Evolutionary conservation across 1,140 invertebrate genomes (phyloP).

Genomic region (Tetraneura akinire): DNA sequence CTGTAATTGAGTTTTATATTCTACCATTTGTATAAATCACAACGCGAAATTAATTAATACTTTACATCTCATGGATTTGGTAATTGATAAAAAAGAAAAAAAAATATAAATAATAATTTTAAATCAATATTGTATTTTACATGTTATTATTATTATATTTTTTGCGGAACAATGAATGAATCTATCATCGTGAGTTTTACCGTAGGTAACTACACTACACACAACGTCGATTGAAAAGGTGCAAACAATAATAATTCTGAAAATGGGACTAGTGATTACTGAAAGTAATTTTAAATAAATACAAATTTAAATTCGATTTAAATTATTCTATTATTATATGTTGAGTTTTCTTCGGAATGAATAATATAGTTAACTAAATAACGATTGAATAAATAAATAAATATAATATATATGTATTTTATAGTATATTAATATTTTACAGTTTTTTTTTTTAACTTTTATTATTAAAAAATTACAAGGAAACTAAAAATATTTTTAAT

Average conservation of each 20-base stretch:
- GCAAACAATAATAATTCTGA: not conserved
- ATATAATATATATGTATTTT: no score
- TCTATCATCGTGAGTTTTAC: not conserved
- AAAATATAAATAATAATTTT: not conserved
- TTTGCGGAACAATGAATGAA: not conserved
- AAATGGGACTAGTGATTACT: not conserved
- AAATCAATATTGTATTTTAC: not conserved
- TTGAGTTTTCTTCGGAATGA: not conserved
- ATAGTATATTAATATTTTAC: no score
- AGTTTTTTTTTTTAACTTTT: no score
- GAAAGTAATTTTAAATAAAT: constrained; percentile 7
- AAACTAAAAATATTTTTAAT: no score
- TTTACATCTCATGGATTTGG: not conserved
- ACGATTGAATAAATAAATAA: no score
- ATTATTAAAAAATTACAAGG: no score
- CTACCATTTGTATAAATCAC: no score
- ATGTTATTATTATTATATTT: not conserved
- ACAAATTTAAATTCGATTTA: not conserved
- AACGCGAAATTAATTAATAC: no score
- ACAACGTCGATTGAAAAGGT: not conserved
- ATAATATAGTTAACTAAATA: no score
- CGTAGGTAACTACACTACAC: not conserved
- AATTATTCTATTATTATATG: not conserved
- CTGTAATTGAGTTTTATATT: no score
- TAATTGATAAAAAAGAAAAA: not conserved